These are phyloP conservation scores for Hydropsyche betteni DNA, from an alignment of 2,888 invertebrate genomes.

Conservation along the genomic window DNA sequence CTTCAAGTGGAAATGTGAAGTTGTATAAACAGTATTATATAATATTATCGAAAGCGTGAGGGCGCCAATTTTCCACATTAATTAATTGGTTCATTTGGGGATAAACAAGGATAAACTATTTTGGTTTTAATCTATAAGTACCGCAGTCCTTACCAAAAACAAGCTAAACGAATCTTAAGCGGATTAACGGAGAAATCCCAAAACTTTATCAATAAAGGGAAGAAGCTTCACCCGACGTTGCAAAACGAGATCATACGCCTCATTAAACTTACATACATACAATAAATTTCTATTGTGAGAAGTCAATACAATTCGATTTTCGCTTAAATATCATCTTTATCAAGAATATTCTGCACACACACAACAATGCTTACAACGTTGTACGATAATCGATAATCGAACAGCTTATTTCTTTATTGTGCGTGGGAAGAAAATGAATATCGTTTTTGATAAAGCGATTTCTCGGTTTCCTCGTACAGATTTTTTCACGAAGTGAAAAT, in stretches of 20 bases:
- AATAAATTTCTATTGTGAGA: not conserved
- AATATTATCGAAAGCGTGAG: not conserved
- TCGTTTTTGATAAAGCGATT: too few relatives aligned
- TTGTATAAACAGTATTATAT: not conserved
- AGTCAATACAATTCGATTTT: too few relatives aligned
- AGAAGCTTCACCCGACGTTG: conserved; percentile 12
- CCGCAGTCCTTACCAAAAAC: conserved; percentile 27
- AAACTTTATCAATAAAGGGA: conserved; percentile 32
- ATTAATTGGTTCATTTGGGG: conserved; percentile 23
- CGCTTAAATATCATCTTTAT: too few relatives aligned
- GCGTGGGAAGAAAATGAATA: too few relatives aligned
- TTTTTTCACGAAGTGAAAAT: too few relatives aligned
- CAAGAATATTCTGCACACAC: too few relatives aligned
- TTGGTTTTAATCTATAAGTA: conserved; percentile 27
- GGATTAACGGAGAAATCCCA: conserved; percentile 31
- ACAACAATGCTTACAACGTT: too few relatives aligned
- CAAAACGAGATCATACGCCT: conserved; percentile 24
- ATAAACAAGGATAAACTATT: conserved; percentile 28
- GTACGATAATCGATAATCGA: too few relatives aligned
- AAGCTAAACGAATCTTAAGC: conserved; percentile 32
- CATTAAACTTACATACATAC: conserved; percentile 5
- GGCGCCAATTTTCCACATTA: conserved; percentile 1
- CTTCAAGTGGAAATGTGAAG: too few relatives aligned
- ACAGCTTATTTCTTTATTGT: too few relatives aligned
- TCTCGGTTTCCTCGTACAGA: too few relatives aligned